Conservation (phyloP, 1,140 invertebrate species). For the Plodia interpunctella region DNA sequence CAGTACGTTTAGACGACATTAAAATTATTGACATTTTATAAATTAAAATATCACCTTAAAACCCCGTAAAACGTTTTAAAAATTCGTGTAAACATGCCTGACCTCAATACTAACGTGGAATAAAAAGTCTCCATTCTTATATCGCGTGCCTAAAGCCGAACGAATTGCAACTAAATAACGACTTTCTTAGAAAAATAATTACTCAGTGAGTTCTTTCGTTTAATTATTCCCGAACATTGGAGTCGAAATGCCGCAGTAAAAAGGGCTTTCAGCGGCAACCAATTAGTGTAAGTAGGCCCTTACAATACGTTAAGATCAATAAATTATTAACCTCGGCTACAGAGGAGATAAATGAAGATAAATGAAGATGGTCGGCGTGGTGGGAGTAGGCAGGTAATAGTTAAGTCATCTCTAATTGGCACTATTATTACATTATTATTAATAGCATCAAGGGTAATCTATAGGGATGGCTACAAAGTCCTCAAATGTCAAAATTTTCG, state of each 20-base stretch:
- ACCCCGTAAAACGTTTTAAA: too few species aligned
- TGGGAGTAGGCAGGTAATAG: too few species aligned
- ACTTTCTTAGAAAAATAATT: slow-evolving; percentile 33
- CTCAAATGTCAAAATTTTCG: too few species aligned
- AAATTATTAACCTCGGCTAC: slow-evolving; percentile 32
- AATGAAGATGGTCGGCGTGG: slow-evolving; percentile 14
- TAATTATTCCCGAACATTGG: slow-evolving; percentile 34
- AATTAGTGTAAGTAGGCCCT: slow-evolving; percentile 38
- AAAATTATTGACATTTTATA: too few species aligned
- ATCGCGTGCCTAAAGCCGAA: slow-evolving; percentile 23
- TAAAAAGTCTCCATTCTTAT: slow-evolving; percentile 8
- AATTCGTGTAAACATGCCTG: too few species aligned
- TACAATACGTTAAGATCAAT: slow-evolving; percentile 36
- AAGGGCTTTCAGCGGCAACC: slow-evolving; percentile 33
- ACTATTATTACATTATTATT: too few species aligned
- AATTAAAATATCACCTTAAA: too few species aligned
- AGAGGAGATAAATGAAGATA: slow-evolving; percentile 25
- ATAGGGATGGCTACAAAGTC: too few species aligned
- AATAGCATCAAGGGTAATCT: too few species aligned
- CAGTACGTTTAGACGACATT: too few species aligned
- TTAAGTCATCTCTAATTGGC: not conserved
- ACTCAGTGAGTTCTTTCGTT: slow-evolving; percentile 28
- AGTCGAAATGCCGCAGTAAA: slow-evolving; percentile 25
- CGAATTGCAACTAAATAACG: slow-evolving; percentile 23
- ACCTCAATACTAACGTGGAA: not conserved